Conservation (phyloP, 2,797 vertebrate species). For the Tenualosa thibaudeaui region DNA sequence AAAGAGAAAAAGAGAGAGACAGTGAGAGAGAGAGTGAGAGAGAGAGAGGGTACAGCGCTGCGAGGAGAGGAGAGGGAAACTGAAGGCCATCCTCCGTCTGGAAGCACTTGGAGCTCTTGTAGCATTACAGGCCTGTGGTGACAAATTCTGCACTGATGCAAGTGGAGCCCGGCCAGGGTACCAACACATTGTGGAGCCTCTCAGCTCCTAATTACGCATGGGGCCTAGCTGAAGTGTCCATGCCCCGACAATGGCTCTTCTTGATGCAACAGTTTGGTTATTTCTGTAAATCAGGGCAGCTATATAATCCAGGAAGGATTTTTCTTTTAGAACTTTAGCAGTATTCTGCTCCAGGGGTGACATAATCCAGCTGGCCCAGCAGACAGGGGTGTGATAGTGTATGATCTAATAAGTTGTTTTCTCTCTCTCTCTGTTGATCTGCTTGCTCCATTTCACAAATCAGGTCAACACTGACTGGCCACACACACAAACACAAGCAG, state of each 20-base stretch:
- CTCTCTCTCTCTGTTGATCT: background rate
- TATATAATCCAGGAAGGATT: background rate
- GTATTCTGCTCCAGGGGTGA: conserved; percentile 25
- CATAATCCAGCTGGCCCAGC: conserved; percentile 24
- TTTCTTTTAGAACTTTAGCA: conserved; percentile 10
- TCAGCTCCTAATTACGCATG: background rate
- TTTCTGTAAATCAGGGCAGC: background rate
- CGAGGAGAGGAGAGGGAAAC: background rate
- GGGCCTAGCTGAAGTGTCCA: background rate
- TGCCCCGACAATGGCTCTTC: background rate
- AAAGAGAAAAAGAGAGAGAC: no score
- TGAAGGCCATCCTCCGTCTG: background rate
- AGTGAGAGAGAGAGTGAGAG: no score
- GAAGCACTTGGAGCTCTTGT: background rate
- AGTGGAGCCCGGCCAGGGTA: background rate
- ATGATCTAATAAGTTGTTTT: conserved; percentile 41
- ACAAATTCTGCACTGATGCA: background rate
- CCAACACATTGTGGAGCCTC: background rate
- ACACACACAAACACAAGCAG: background rate
- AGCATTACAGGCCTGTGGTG: background rate
- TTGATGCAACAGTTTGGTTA: background rate
- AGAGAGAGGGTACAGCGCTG: background rate
- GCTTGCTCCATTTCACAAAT: background rate
- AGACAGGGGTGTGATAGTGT: conserved; percentile 34
- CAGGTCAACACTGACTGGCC: background rate